Evolutionary conservation across 1,140 invertebrate species (phyloP), one percentile per base, ranked within the genome.

Genomic region (Callitettix versicolor): DNA sequence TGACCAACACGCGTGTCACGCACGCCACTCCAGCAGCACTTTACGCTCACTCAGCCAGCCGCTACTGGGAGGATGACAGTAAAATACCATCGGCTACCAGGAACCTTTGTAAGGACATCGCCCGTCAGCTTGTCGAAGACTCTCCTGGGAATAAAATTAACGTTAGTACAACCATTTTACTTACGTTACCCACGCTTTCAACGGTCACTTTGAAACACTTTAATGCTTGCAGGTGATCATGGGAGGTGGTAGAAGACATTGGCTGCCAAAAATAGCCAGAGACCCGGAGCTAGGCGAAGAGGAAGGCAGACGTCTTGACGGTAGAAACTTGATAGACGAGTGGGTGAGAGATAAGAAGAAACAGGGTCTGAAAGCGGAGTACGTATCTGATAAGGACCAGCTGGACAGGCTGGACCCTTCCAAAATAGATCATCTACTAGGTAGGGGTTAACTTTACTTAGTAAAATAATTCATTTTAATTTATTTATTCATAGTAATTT

Each of bases 1-100:
- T 91, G 5, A 90, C 88, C 1, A 89, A 80, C 0, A 84, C 86
- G 0, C 69, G 86, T 21, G 79, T 91, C 2, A 90, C 87, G 0
- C 86, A 91, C 63, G 88, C 87, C 1, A 82, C 86, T 0, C 87
- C 88, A 0, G 79, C 82, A 0, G 85, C 85, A 1, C 72, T 85
- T 1, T 95, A 91, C 70, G 88, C 88, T 0, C 83, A 88, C 62
- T 76, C 80, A 1, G 76, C 85, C 0, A 80, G 82, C 55, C 70
- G 86, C 15, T 80, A 86, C 62, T 91, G 86, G 82, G 86, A 91
- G 69, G 80, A 80, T 54, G 85, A 88, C 63, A 67, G 70, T 14
- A 79, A 85, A 55, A 67, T 76, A 65, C 80, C 63, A 67, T 78
- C 65, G 20, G 73, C 78, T 21, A 67, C 71, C 22, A 61, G 38